Conservation (phyloP, 2,113 vertebrate genomes). For the Haliaeetus leucogaster region DNA sequence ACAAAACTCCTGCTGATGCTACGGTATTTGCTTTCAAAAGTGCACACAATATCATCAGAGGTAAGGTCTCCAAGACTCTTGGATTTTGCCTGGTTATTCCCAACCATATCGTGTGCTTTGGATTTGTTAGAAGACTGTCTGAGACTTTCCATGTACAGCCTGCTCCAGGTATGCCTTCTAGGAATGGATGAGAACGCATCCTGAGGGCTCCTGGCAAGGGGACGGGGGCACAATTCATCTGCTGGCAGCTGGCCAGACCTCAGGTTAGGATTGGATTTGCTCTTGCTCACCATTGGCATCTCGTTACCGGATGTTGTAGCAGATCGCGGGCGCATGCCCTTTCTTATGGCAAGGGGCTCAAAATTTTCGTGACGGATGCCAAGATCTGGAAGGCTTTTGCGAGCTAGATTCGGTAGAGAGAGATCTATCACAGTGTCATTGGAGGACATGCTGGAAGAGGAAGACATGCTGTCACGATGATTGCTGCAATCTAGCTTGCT, state of each 20-base stretch:
- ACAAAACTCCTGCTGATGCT: constrained; percentile 87
- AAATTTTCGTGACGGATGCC: constrained; percentile 34
- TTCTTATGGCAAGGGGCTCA: constrained; percentile 38
- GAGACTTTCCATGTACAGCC: constrained; percentile 84
- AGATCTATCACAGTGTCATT: constrained; percentile 92
- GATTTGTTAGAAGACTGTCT: constrained; percentile 72
- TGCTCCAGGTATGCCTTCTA: constrained; percentile 82
- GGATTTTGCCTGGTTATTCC: constrained; percentile 75
- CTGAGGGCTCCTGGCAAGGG: constrained; percentile 60
- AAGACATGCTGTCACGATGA: constrained; percentile 88
- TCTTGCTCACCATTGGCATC: constrained; percentile 75
- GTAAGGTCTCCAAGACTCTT: constrained; percentile 94
- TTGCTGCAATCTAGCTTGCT: constrained; percentile 81
- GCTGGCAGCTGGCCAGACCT: constrained; percentile 20
- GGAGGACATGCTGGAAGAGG: constrained; percentile 92
- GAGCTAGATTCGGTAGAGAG: constrained; percentile 82
- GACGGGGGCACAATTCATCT: constrained; percentile 69
- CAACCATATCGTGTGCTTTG: not conserved
- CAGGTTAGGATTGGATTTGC: constrained; percentile 93
- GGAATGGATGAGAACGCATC: constrained; percentile 55
- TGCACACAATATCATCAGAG: constrained; percentile 86
- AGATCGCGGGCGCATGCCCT: constrained; percentile 30
- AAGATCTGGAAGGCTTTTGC: constrained; percentile 77
- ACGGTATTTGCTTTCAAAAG: constrained; percentile 85
- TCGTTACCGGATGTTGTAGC: constrained; percentile 12